These are phyloP conservation scores for Sphaeramia orbicularis DNA, from an alignment of 2,797 vertebrate genomes.

Conservation along the genomic window DNA sequence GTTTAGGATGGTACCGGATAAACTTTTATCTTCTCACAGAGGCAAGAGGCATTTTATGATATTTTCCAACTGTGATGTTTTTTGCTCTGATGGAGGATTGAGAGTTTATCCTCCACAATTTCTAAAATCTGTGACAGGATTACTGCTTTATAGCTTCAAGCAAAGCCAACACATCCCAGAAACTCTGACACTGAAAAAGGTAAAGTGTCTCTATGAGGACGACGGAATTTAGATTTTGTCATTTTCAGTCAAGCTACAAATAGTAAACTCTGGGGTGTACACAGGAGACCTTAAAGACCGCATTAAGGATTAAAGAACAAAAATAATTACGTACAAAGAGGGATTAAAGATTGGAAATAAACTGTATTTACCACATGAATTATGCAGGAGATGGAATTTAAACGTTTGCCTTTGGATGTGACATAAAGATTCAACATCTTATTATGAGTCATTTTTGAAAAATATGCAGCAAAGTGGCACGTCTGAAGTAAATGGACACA, in stretches of 20 bases:
- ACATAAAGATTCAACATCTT: too few species aligned
- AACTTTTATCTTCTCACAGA: constrained; percentile 39
- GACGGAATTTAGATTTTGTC: not conserved
- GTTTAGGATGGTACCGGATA: constrained; percentile 40
- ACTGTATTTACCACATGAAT: too few species aligned
- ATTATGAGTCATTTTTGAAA: too few species aligned
- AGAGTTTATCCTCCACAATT: constrained; percentile 38
- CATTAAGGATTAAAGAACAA: not conserved
- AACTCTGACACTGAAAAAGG: constrained; percentile 27
- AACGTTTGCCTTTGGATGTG: too few species aligned
- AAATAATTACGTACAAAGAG: not conserved
- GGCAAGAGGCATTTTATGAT: constrained; percentile 28
- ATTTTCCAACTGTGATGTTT: constrained; percentile 29
- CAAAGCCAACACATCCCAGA: constrained; percentile 27
- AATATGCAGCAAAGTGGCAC: too few species aligned
- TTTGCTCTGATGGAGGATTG: constrained; percentile 27
- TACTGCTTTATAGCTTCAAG: constrained; percentile 30
- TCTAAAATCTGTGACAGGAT: constrained; percentile 48
- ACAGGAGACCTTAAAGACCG: not conserved
- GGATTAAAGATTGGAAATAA: not conserved
- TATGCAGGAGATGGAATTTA: too few species aligned
- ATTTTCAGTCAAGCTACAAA: constrained; percentile 17
- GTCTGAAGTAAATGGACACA: too few species aligned
- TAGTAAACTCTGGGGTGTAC: not conserved
- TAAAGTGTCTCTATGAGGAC: not conserved